Evolutionary conservation across 2,797 vertebrate species (phyloP).

Genomic region (Hoplostethus atlanticus): DNA sequence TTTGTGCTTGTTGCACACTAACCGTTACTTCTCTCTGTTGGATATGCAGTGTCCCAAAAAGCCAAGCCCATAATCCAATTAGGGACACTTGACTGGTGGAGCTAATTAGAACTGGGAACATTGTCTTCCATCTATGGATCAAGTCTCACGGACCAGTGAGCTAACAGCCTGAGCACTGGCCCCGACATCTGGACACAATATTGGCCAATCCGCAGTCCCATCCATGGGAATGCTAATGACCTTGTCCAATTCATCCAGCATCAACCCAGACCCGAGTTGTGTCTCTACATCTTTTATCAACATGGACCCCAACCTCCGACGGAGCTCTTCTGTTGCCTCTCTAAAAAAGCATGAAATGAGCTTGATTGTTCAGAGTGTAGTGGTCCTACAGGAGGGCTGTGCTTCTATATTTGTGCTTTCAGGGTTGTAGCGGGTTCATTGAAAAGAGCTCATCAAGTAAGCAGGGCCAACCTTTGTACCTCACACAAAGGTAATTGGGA

Average conservation of each 20-base stretch:
- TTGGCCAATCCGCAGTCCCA: slow-evolving; percentile 33
- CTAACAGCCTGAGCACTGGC: slow-evolving; percentile 52
- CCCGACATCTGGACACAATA: slow-evolving; percentile 60
- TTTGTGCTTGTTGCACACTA: slow-evolving; percentile 25
- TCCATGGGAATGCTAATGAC: slow-evolving; percentile 62
- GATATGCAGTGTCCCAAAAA: slow-evolving; percentile 50
- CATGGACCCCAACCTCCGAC: not conserved
- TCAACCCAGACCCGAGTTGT: slow-evolving; percentile 26
- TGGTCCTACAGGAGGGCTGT: not conserved
- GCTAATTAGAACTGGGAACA: slow-evolving; percentile 76
- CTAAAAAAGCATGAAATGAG: slow-evolving; percentile 41
- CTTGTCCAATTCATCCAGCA: slow-evolving; percentile 23
- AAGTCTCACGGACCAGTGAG: slow-evolving; percentile 71
- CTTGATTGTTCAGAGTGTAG: slow-evolving; percentile 40
- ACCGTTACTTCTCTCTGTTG: slow-evolving; percentile 12
- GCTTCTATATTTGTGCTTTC: slow-evolving; percentile 36
- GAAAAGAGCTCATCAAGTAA: slow-evolving; percentile 46
- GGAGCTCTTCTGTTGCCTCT: slow-evolving; percentile 26
- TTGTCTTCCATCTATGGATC: slow-evolving; percentile 73
- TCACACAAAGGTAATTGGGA: slow-evolving; percentile 46
- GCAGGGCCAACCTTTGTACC: slow-evolving; percentile 38
- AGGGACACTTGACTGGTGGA: slow-evolving; percentile 81
- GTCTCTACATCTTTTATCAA: slow-evolving; percentile 51
- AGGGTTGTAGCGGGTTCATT: slow-evolving; percentile 10
- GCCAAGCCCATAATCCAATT: slow-evolving; percentile 76